These are phyloP conservation scores for Odontocerum albicorne DNA, from an alignment of 2,888 invertebrate species.

Conservation along the genomic window DNA sequence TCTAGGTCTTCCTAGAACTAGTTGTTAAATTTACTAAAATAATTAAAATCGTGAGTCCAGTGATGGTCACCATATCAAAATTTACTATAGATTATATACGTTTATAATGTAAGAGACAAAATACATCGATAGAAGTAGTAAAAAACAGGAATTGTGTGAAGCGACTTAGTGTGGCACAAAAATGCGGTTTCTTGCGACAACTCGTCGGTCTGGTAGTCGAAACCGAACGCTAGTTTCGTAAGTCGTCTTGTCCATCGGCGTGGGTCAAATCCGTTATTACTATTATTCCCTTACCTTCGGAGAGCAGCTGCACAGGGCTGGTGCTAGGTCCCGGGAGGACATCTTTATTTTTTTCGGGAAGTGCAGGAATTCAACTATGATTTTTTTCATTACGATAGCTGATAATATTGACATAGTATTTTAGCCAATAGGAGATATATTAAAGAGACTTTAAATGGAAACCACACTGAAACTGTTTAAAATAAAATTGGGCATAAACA, in stretches of 20 bases:
- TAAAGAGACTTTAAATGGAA: too few species aligned
- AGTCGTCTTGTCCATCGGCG: slow-evolving; percentile 13
- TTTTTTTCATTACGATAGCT: too few species aligned
- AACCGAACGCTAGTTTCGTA: slow-evolving; percentile 14
- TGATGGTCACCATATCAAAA: slow-evolving; percentile 19
- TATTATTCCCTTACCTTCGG: slow-evolving; percentile 4
- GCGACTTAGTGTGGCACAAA: slow-evolving; percentile 25
- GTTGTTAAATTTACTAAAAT: too few species aligned
- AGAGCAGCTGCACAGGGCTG: background rate
- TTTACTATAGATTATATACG: slow-evolving; percentile 20
- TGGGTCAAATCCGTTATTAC: slow-evolving; percentile 20
- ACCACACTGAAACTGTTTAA: too few species aligned
- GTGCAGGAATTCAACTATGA: too few species aligned
- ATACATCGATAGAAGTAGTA: background rate
- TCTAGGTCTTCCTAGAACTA: too few species aligned
- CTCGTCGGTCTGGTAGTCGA: slow-evolving; percentile 1
- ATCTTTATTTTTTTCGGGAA: too few species aligned
- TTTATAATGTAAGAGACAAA: background rate
- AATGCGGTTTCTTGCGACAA: slow-evolving; percentile 31
- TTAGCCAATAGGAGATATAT: too few species aligned
- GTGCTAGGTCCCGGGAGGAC: too few species aligned
- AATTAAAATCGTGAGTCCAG: too few species aligned
- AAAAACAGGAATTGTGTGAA: slow-evolving; percentile 28
- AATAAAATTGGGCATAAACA: too few species aligned
- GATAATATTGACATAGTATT: too few species aligned